These are phyloP conservation scores for Sminthurinus aureus DNA, from an alignment of 2,888 invertebrate species.

Conservation along the genomic window DNA sequence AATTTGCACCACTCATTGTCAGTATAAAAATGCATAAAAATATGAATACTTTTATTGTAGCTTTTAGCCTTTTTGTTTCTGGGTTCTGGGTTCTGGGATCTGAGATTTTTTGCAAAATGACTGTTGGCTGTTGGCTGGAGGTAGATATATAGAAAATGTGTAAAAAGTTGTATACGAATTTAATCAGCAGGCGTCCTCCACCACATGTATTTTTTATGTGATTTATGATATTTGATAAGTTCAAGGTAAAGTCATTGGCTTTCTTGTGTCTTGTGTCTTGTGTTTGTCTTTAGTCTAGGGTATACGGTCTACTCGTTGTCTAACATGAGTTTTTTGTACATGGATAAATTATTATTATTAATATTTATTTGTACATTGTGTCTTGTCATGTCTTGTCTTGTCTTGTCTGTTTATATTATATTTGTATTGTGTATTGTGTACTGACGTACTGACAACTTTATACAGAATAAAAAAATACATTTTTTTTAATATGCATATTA, in stretches of 20 bases:
- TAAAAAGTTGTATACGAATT: not conserved
- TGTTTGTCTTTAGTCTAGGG: not conserved
- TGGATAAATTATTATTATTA: no score
- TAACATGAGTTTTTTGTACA: no score
- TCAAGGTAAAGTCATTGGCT: conserved; percentile 1
- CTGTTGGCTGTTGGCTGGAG: not conserved
- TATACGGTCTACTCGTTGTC: no score
- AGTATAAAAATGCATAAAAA: no score
- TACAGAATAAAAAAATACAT: not conserved
- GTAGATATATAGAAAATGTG: not conserved
- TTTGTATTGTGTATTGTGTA: no score
- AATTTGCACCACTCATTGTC: no score
- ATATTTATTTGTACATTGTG: no score
- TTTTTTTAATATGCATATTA: not conserved
- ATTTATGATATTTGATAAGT: not conserved
- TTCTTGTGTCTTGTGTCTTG: not conserved
- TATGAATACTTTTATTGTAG: not conserved
- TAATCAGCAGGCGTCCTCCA: not conserved
- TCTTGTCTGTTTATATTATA: no score
- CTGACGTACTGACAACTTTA: not conserved
- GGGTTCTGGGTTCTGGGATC: no score
- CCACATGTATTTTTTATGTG: not conserved
- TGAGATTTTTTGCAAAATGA: not conserved
- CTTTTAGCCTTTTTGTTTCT: not conserved
- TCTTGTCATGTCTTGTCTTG: no score